Evolutionary conservation across 2,113 vertebrate species (phyloP).

Genomic region (Nothoprocta pentlandii): DNA sequence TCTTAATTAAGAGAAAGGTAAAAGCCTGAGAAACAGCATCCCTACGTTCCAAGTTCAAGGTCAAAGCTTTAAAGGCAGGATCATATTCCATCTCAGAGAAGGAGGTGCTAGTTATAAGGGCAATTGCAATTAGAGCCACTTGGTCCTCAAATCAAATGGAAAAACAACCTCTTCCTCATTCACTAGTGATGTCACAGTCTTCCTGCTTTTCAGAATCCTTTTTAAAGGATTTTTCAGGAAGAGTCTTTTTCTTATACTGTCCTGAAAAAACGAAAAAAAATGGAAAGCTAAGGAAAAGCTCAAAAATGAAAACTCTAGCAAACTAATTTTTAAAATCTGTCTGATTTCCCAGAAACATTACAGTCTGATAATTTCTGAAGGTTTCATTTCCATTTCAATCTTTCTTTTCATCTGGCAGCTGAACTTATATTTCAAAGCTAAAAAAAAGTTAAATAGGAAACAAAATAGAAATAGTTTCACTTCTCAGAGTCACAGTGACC

Average conservation of each 20-base stretch:
- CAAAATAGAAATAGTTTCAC: background rate
- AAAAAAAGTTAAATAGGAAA: constrained; percentile 9
- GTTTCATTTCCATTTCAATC: constrained; percentile 65
- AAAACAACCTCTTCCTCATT: background rate
- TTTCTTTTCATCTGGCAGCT: constrained; percentile 31
- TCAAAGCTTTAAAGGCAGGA: constrained; percentile 3
- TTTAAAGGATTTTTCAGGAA: background rate
- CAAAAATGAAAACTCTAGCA: background rate
- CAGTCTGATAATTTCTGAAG: constrained; percentile 43
- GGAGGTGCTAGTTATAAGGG: background rate
- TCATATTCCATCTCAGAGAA: background rate
- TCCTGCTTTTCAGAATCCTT: too few species aligned
- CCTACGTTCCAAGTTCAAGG: constrained; percentile 15
- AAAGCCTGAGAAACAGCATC: constrained; percentile 31
- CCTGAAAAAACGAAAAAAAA: background rate
- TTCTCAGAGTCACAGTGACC: constrained; percentile 4
- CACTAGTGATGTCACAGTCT: background rate
- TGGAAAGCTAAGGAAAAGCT: background rate
- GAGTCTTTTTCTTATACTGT: background rate
- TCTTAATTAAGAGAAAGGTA: constrained; percentile 56
- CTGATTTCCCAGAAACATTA: constrained; percentile 44
- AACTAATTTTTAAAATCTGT: constrained; percentile 1
- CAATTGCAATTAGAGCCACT: background rate
- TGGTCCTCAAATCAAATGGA: background rate
- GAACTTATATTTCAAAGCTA: constrained; percentile 53